phyloP scores from a whole-genome alignment of 2,888 invertebrate species.

The Plemyria rubiginata region DNA sequence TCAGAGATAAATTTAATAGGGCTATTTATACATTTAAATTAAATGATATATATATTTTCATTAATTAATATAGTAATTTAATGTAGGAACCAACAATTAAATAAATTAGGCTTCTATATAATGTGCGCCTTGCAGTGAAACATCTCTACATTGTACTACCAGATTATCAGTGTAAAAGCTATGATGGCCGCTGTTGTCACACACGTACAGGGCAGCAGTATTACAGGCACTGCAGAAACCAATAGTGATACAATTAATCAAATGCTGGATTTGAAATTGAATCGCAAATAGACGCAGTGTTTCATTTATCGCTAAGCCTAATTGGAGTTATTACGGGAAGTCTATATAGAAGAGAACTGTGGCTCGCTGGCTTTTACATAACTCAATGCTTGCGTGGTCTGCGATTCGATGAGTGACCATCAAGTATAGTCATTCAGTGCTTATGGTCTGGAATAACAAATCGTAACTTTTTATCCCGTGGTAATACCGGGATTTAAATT shows the following conservation, averaged over 20 bases:
- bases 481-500: too few relatives aligned
- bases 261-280: conserved; percentile 9
- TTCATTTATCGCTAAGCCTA: neutral
- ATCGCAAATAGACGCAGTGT: neutral
- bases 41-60: too few relatives aligned
- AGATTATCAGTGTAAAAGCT: conserved; percentile 1
- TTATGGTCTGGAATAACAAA: too few relatives aligned
- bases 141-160: neutral
- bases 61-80: too few relatives aligned
- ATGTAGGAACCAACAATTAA: too few relatives aligned
- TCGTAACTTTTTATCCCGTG: too few relatives aligned
- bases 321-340: neutral
- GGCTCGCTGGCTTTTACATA: neutral
- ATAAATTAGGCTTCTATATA: too few relatives aligned
- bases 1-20: too few relatives aligned
- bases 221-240: neutral
- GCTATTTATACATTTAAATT: too few relatives aligned
- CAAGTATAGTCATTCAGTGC: too few relatives aligned
- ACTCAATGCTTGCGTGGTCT: too few relatives aligned
- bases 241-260: conserved; percentile 8
- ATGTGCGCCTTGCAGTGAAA: conserved; percentile 14
- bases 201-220: neutral
- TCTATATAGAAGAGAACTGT: neutral
- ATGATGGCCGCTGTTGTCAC: conserved; percentile 11
- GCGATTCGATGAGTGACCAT: too few relatives aligned